Base-by-base conservation (phyloP, 1,140 invertebrate species). In the Pogonomyrmex barbatus region DNA sequence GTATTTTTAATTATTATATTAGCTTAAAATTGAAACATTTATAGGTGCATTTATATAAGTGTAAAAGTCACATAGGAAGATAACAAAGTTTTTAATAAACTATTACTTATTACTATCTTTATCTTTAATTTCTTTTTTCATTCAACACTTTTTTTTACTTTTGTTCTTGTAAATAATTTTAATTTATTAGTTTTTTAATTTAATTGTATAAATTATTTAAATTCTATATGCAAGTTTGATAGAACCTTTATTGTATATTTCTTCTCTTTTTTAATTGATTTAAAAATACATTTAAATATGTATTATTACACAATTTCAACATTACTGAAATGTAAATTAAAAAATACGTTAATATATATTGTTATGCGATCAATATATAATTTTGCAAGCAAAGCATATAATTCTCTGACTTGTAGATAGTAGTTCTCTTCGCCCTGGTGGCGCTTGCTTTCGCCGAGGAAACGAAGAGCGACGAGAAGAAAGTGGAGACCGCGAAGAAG, bases 341-440 rank as follows among this genome's bases (percentile, higher is more conserved):
- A 17, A 1, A 50, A 50, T 33, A 50, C 12, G 24, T 0, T 17
- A 9, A 17, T 9, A 24, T 52, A n/a, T 30, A 45, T 24, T 12
- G 9, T 17, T 54, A 47, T 58, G 33, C 39, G 12, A 79, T 24
- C 36, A 24, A 56, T 39, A 58, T 58, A 33, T 54, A 4, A 71
- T 70, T 39, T 56, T 30, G 12, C 12, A 45, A 50, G 30, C 5
- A 4, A 36, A 63, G 0, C 5, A 4, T 30, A 24, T 47, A 39
- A 58, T 79, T 12, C 4, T 87, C 24, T 67, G 33, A 60, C 9
- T 83, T 87, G 33, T 87, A 94, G 94, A 56, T 90, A 12, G 67
- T 94, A 6, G 76, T 94, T 4, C 36, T 93, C 6, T 70, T 92
- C n/a, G 89, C 90, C 85, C 76, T 94, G n/a, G 75, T 93, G 88